Conservation (phyloP, 2,888 invertebrate species). For the Ormia ochracea region DNA sequence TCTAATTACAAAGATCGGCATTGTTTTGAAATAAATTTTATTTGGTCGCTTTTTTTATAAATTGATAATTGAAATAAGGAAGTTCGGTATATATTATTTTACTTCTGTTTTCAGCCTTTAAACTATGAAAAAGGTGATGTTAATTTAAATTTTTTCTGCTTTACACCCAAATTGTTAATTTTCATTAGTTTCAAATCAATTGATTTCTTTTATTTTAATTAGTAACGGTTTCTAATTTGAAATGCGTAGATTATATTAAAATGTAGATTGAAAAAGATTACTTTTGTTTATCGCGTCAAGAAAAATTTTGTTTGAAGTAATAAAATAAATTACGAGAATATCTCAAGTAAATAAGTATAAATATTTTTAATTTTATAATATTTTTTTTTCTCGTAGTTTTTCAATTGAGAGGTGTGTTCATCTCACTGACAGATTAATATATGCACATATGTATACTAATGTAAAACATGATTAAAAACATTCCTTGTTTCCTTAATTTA, state of each 20-base stretch:
- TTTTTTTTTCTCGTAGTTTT: slow-evolving; percentile 18
- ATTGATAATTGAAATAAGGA: slow-evolving; percentile 1
- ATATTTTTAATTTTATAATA: too few relatives aligned
- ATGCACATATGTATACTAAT: not conserved
- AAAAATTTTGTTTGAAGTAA: too few relatives aligned
- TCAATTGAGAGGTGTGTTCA: slow-evolving; percentile 55
- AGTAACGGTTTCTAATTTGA: too few relatives aligned
- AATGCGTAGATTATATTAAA: too few relatives aligned
- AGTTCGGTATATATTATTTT: too few relatives aligned
- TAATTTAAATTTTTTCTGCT: slow-evolving; percentile 21
- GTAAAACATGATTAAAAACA: slow-evolving; percentile 45
- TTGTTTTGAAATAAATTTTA: too few relatives aligned
- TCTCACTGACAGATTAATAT: slow-evolving; percentile 40
- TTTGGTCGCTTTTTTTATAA: too few relatives aligned
- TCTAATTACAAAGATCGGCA: too few relatives aligned
- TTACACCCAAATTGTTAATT: slow-evolving; percentile 4
- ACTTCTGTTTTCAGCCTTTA: slow-evolving; percentile 1
- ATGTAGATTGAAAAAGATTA: too few relatives aligned
- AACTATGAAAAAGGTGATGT: not conserved
- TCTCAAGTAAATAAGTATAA: slow-evolving; percentile 46
- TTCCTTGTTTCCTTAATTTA: slow-evolving; percentile 37
- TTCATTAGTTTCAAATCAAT: slow-evolving; percentile 12
- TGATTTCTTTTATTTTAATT: too few relatives aligned
- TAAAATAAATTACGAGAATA: too few relatives aligned
- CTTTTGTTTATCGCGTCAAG: too few relatives aligned